A percentile compares a stretch with the other conserved stretches of the same genome.
Evolutionary conservation across 2,113 vertebrate genomes (phyloP).

Genomic region (Dunckerocampus dactyliophorus): DNA sequence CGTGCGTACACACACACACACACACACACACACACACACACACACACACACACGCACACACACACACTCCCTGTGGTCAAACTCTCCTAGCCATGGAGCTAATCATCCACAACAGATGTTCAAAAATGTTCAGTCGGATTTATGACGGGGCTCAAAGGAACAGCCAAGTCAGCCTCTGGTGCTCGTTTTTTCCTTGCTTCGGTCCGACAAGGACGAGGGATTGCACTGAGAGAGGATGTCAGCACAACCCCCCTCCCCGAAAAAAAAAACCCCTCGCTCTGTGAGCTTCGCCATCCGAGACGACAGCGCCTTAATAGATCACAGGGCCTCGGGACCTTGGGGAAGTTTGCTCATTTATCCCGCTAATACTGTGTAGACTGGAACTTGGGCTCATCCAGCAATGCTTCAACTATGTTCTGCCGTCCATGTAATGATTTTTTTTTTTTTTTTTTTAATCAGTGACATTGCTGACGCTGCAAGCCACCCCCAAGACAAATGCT

Average conservation of each 20-base stretch:
- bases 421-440: conserved; percentile 23
- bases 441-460: conserved; percentile 9
- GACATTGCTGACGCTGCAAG: conserved; percentile 31
- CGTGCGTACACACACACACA: conserved; percentile 8
- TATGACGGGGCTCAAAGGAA: conserved; percentile 68
- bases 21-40: conserved; percentile 6
- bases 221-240: conserved; percentile 59
- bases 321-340: conserved; percentile 56
- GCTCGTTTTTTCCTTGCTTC: conserved; percentile 47
- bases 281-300: conserved; percentile 57
- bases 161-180: conserved; percentile 71
- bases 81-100: conserved; percentile 68
- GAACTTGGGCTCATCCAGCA: conserved; percentile 43
- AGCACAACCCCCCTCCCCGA: conserved; percentile 42
- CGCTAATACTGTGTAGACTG: conserved; percentile 55
- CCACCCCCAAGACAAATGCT: conserved; percentile 17
- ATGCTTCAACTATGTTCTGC: conserved; percentile 21
- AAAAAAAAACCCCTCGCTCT: conserved; percentile 36
- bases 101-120: conserved; percentile 76
- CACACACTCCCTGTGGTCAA: conserved; percentile 62
- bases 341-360: conserved; percentile 61
- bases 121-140: conserved; percentile 71
- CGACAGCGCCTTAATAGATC: conserved; percentile 58
- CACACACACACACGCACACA: conserved; percentile 24
- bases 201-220: conserved; percentile 68